A percentile compares a stretch with the other conserved stretches of the same genome.
phyloP scores from a whole-genome alignment of 2,888 invertebrate species.

The Acutogordius australiensis region DNA sequence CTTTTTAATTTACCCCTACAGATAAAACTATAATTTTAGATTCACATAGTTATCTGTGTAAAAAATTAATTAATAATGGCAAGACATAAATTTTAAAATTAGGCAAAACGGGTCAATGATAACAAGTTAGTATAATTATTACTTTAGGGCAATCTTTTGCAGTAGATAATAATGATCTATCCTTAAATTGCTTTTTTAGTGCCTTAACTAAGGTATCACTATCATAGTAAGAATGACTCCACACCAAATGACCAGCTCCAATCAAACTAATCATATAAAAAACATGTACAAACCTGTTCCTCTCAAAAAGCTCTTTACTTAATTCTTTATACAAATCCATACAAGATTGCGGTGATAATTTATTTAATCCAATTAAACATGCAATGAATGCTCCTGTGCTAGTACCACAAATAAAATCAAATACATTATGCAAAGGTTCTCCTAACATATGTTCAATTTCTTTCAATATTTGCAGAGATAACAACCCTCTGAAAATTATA shows the following conservation, averaged over 20 bases:
- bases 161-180: slow-evolving; percentile 29
- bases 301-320: slow-evolving; percentile 23
- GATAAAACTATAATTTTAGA: no score
- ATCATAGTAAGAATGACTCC: slow-evolving; percentile 60
- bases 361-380: slow-evolving; percentile 36
- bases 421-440: slow-evolving; percentile 43
- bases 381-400: slow-evolving; percentile 42
- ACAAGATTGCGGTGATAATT: slow-evolving; percentile 32
- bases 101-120: no score
- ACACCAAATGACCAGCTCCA: slow-evolving; percentile 32
- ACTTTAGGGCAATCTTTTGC: slow-evolving; percentile 33
- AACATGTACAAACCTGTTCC: slow-evolving; percentile 19
- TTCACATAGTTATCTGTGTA: no score
- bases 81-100: no score
- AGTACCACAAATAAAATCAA: slow-evolving; percentile 41
- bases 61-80: no score
- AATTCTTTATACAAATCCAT: slow-evolving; percentile 33
- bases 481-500: slow-evolving; percentile 35
- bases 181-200: slow-evolving; percentile 27
- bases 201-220: slow-evolving; percentile 49
- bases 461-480: slow-evolving; percentile 49
- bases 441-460: slow-evolving; percentile 35
- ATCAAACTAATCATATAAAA: slow-evolving; percentile 15
- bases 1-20: no score
- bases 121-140: slow-evolving; percentile 14